A percentile compares a stretch with the other conserved stretches of the same genome.
Evolutionary conservation across 2,888 invertebrate species (phyloP).

Genomic region (Cepaea hortensis): DNA sequence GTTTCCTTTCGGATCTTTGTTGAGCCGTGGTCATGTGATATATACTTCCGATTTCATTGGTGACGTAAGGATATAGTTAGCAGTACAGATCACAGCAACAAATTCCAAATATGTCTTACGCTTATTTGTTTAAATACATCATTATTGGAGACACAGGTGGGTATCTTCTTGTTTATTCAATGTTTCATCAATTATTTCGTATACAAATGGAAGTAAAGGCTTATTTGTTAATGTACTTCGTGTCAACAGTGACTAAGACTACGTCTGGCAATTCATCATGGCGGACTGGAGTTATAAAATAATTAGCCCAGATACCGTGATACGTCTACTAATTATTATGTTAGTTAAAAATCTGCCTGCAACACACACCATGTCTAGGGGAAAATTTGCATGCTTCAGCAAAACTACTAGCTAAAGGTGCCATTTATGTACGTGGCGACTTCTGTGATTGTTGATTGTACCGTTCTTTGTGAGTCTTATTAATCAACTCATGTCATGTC

Average conservation of each 20-base stretch:
- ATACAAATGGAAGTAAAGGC: background rate
- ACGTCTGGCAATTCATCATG: background rate
- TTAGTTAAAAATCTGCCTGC: too few species aligned
- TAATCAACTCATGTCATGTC: too few species aligned
- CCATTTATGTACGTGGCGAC: too few species aligned
- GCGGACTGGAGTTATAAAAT: background rate
- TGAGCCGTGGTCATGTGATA: conserved; percentile 45
- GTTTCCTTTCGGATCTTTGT: background rate
- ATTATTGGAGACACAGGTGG: conserved; percentile 99
- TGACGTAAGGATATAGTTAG: conserved; percentile 57
- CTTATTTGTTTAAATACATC: conserved; percentile 99
- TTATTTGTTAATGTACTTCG: background rate
- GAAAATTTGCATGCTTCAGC: too few species aligned
- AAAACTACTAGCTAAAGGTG: too few species aligned
- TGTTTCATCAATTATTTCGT: background rate
- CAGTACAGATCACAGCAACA: conserved; percentile 49
- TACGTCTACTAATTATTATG: too few species aligned
- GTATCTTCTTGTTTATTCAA: conserved; percentile 57
- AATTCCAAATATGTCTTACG: conserved; percentile 91
- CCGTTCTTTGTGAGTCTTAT: too few species aligned
- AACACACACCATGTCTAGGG: too few species aligned
- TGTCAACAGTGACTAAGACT: background rate
- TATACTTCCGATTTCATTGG: conserved; percentile 53
- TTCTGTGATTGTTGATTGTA: too few species aligned
- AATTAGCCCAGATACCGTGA: background rate